phyloP scores from a whole-genome alignment of 2,113 vertebrate species.

The Epinephelus cyanopodus region DNA sequence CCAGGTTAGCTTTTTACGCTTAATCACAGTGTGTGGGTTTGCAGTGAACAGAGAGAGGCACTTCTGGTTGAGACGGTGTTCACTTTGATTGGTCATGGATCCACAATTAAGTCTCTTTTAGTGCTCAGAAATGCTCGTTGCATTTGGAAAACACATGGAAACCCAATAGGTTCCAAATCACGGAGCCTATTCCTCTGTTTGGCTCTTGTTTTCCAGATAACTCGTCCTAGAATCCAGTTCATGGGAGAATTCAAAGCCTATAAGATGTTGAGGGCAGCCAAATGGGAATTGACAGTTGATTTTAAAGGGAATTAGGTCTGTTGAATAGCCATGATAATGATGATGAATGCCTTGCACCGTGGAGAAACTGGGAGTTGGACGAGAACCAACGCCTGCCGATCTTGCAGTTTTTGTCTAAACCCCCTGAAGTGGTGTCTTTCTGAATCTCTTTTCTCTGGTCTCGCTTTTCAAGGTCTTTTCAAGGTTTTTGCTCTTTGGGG shows the following conservation, averaged over 20 bases:
- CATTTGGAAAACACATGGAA: conserved; percentile 43
- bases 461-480: conserved; percentile 41
- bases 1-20: conserved; percentile 34
- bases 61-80: conserved; percentile 67
- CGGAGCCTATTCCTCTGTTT: conserved; percentile 31
- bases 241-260: conserved; percentile 74
- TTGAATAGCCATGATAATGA: conserved; percentile 77
- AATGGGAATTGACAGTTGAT: conserved; percentile 80
- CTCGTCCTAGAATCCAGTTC: conserved; percentile 60
- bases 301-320: conserved; percentile 74
- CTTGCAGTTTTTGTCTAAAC: conserved; percentile 54
- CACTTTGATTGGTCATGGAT: conserved; percentile 80
- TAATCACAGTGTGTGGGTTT: conserved; percentile 43
- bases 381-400: conserved; percentile 68
- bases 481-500: conserved; percentile 10
- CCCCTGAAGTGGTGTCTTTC: conserved; percentile 67
- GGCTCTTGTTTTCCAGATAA: conserved; percentile 60
- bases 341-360: conserved; percentile 75
- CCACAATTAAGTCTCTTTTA: conserved; percentile 81
- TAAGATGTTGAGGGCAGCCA: conserved; percentile 70
- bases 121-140: conserved; percentile 37
- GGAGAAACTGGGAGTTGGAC: conserved; percentile 76
- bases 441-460: conserved; percentile 24
- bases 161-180: conserved; percentile 45
- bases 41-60: conserved; percentile 44